Evolutionary conservation across 2,797 vertebrate species (phyloP).

Genomic region (Labeo calbasu): DNA sequence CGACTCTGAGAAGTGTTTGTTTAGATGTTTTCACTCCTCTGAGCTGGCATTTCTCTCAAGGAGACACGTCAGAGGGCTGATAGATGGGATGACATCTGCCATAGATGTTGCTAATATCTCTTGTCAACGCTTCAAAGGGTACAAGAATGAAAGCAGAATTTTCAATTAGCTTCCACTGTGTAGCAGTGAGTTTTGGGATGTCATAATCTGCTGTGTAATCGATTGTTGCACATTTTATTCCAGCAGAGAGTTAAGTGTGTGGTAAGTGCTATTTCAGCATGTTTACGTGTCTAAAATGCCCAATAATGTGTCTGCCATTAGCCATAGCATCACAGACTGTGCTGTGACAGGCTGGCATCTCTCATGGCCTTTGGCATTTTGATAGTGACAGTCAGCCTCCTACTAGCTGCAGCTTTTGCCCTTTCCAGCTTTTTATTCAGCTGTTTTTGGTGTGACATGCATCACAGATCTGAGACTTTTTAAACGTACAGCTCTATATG

Average conservation of each 20-base stretch:
- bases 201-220: background rate
- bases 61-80: background rate
- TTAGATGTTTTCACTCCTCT: background rate
- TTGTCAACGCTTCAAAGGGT: background rate
- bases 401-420: background rate
- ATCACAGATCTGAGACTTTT: background rate
- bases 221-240: background rate
- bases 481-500: background rate
- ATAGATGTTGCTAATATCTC: background rate
- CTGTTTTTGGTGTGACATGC: background rate
- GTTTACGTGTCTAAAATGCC: background rate
- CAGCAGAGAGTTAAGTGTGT: background rate
- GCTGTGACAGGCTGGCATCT: background rate
- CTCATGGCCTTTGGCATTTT: background rate
- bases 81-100: background rate
- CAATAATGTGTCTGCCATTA: background rate
- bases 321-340: background rate
- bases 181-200: constrained; percentile 6
- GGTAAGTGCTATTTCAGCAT: background rate
- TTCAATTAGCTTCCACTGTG: background rate
- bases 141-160: background rate
- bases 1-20: background rate
- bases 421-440: background rate
- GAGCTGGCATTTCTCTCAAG: background rate
- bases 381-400: background rate